Evolutionary conservation across 1,140 invertebrate genomes (phyloP), one percentile per base, ranked within the genome.

Genomic region (Philotrypesis tridentata): DNA sequence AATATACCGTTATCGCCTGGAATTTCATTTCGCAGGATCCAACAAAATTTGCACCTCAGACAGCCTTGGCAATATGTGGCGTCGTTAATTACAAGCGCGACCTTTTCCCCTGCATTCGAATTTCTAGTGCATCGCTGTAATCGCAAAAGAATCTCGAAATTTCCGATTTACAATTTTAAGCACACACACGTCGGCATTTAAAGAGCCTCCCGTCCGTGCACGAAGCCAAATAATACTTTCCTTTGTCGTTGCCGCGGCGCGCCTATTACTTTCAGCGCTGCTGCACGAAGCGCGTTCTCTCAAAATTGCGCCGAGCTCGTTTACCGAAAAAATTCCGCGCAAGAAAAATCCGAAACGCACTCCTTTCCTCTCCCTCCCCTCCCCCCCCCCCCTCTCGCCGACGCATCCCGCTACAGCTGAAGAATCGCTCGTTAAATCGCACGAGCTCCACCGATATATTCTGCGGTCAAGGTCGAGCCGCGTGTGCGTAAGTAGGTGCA

Each of bases 381-480:
- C 33, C 33, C 9, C 33, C 9, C 33, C 9, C 33, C 9, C 9
- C 9, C 33, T 37, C 33, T 37, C 9, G 7, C 60, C 11, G 25
- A 65, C 25, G 8, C 11, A 9, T 65, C 25, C 61, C 23, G n/a
- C n/a, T 65, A 8, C 25, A 29, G 31, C 31, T 17, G 14, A 68
- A 68, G 25, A 21, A 23, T 37, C 67, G 5, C 43, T 14, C 43
- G 43, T 48, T 2, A 21, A 48, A 48, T 48, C 43, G 43, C 43
- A 48, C 17, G 17, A 11, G 12, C 1, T 27, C 67, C 9, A 17
- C 8, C 25, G 61, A 25, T 43, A 1, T 17, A 9, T 23, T 23
- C 37, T 11, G 17, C 48, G 67, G 67, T 79, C 77, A 87, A 87
- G 86, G 86, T 85, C 84, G 75, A 71, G 17, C 21, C 21, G 14